phyloP scores from a whole-genome alignment of 2,888 invertebrate genomes.

The Patella depressa region DNA sequence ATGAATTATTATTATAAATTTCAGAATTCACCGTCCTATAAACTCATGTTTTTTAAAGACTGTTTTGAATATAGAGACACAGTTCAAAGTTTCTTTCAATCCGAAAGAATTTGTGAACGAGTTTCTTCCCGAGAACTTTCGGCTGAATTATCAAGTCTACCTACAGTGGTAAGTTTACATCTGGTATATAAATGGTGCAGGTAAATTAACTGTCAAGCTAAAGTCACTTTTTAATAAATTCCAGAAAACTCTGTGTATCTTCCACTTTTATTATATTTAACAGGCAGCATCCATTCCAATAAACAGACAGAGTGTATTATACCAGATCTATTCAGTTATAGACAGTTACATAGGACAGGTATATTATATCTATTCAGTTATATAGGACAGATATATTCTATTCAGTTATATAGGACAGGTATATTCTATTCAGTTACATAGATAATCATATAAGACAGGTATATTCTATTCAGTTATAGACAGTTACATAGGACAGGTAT shows the following conservation, averaged over 20 bases:
- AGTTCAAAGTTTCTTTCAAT: neutral
- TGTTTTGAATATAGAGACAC: conserved; percentile 7
- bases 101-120: neutral
- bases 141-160: neutral
- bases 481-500: neutral
- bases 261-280: neutral
- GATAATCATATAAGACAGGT: neutral
- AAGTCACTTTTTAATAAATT: too few species aligned
- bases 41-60: conserved; percentile 19
- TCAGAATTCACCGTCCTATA: conserved; percentile 16
- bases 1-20: neutral
- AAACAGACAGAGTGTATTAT: neutral
- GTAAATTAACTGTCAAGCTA: too few species aligned
- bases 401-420: neutral
- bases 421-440: neutral
- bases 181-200: too few species aligned
- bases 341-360: neutral
- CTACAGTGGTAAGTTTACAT: neutral
- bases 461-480: neutral
- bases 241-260: too few species aligned
- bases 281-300: neutral
- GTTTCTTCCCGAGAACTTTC: neutral
- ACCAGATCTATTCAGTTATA: neutral
- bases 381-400: too few species aligned
- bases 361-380: neutral